These are phyloP conservation scores for Pseudococcus viburni DNA, from an alignment of 2,888 invertebrate species.

Conservation along the genomic window DNA sequence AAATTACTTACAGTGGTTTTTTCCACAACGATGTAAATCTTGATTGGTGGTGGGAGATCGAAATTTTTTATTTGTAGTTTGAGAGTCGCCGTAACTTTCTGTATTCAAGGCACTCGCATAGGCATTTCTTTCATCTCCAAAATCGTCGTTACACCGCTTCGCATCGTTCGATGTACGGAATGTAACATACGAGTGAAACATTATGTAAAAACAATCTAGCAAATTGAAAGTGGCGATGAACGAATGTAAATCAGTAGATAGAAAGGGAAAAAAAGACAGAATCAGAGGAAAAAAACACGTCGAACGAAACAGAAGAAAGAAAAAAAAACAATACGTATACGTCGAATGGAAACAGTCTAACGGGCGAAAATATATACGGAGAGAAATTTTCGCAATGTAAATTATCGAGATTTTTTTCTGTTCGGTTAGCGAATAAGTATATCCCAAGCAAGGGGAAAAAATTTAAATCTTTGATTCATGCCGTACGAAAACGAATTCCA, in stretches of 20 bases:
- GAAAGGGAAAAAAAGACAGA: background rate
- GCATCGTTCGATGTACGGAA: background rate
- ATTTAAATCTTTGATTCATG: conserved; percentile 58
- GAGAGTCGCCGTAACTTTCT: background rate
- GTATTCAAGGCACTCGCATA: background rate
- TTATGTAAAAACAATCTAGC: background rate
- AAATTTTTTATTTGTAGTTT: no score
- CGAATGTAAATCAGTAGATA: background rate
- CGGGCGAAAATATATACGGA: conserved; percentile 13
- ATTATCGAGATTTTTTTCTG: conserved; percentile 52
- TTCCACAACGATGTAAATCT: no score
- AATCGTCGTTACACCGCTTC: background rate
- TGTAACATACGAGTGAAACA: background rate
- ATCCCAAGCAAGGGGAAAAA: conserved; percentile 8
- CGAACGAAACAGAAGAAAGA: background rate
- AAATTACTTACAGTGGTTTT: no score
- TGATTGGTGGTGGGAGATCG: background rate
- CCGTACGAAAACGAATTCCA: conserved; percentile 61
- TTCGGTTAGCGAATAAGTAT: conserved; percentile 33
- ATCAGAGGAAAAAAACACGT: background rate
- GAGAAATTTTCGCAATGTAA: conserved; percentile 45
- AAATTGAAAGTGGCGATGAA: background rate
- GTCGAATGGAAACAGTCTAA: background rate
- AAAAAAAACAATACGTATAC: background rate
- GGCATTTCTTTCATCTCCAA: background rate